A percentile compares a stretch with the other conserved stretches of the same genome.
phyloP scores from a whole-genome alignment of 2,888 invertebrate genomes.

The Campoplex capitator region DNA sequence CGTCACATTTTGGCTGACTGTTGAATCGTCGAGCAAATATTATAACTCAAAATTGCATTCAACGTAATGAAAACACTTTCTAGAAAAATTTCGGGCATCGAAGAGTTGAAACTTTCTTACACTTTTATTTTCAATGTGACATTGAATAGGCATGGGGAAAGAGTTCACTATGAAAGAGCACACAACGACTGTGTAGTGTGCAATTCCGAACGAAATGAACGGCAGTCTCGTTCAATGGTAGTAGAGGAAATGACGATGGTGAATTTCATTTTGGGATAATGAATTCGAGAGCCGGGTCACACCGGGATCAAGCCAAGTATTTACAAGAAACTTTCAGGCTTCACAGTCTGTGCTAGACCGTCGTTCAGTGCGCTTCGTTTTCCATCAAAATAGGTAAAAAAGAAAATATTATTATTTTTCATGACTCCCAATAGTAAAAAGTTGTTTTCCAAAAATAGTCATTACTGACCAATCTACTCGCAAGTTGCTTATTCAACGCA shows the following conservation, averaged over 20 bases:
- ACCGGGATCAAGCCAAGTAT: conserved; percentile 75
- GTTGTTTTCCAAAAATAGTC: neutral
- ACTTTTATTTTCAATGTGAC: neutral
- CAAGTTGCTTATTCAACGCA: neutral
- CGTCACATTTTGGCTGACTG: neutral
- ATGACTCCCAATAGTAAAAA: neutral
- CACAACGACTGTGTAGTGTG: neutral
- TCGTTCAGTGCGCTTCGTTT: conserved; percentile 46
- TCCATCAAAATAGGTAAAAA: conserved; percentile 49
- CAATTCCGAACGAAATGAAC: neutral
- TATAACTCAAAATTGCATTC: neutral
- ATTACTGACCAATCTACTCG: neutral
- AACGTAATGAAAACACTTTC: neutral
- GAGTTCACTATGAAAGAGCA: neutral
- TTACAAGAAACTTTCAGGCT: conserved; percentile 51
- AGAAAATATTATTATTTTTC: neutral
- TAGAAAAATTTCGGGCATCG: neutral
- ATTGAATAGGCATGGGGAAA: conserved; percentile 1
- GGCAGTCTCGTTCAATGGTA: neutral
- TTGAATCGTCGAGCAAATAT: neutral
- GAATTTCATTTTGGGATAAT: conserved; percentile 75
- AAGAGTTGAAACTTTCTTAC: neutral
- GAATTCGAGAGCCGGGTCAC: conserved; percentile 77
- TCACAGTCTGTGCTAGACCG: conserved; percentile 64
- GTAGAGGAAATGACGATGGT: conserved; percentile 81